Conservation (phyloP, 2,113 vertebrate species). For the Mastomys coucha region DNA sequence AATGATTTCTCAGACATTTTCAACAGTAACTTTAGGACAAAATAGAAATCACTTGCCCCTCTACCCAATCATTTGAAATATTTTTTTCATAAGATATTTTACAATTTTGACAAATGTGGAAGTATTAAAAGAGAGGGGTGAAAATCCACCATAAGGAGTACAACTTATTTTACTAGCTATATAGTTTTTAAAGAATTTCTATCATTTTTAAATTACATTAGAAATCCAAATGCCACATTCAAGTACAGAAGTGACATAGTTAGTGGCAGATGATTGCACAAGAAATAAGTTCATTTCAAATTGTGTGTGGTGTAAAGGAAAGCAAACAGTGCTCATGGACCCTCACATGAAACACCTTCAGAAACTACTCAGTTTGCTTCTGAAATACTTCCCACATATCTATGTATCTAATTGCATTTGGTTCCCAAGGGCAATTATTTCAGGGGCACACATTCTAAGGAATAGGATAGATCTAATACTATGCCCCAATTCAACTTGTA, state of each 20-base stretch:
- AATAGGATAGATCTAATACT: not conserved
- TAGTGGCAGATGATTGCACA: not conserved
- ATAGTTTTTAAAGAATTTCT: not conserved
- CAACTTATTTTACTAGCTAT: not conserved
- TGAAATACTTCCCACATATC: not conserved
- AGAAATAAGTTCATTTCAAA: not conserved
- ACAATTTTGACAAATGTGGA: not conserved
- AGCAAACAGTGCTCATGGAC: not conserved
- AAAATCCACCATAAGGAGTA: not conserved
- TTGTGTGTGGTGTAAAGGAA: not conserved
- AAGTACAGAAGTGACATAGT: not conserved
- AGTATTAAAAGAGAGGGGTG: not conserved
- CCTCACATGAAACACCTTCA: not conserved
- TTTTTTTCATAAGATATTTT: not conserved
- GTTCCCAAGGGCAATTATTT: not conserved
- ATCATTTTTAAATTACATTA: not conserved
- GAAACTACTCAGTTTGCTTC: not conserved
- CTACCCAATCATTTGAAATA: not conserved
- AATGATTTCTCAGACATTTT: not conserved
- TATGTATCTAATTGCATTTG: not conserved
- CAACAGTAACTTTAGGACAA: conserved; percentile 3
- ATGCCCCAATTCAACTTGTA: not conserved
- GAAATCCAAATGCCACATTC: not conserved
- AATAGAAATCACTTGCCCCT: not conserved
- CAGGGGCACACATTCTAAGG: not conserved